A percentile compares a stretch with the other conserved stretches of the same genome.
Conservation (phyloP, 2,113 vertebrate genomes). For the Acanthisitta chloris region DNA sequence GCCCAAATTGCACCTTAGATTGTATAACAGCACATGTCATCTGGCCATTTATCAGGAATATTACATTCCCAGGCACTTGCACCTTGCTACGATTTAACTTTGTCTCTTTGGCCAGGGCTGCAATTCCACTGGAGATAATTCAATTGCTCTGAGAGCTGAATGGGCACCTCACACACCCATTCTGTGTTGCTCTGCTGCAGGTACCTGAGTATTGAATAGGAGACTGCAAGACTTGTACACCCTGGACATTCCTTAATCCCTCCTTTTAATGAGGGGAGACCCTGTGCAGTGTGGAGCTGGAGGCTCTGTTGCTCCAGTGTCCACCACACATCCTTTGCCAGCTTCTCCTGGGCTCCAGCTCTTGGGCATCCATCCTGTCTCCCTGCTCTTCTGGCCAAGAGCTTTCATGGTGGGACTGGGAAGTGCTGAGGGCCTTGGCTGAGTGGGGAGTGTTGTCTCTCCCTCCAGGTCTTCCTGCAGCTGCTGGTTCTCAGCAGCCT, state of each 20-base stretch:
- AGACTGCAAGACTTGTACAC: not conserved
- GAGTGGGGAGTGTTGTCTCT: not conserved
- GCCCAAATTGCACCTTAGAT: constrained; percentile 68
- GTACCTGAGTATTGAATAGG: not conserved
- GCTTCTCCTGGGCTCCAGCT: not conserved
- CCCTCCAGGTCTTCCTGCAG: not conserved
- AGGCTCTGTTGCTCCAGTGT: not conserved
- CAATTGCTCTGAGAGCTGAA: constrained; percentile 60
- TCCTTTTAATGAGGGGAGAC: not conserved
- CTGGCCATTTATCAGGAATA: constrained; percentile 74
- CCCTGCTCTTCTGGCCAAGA: not conserved
- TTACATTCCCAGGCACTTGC: constrained; percentile 70
- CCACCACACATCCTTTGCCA: not conserved
- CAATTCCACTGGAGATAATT: constrained; percentile 68
- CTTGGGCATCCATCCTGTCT: not conserved
- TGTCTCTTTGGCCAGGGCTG: constrained; percentile 61
- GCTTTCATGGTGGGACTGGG: not conserved
- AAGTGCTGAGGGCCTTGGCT: not conserved
- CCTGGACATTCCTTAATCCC: not conserved
- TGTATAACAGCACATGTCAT: constrained; percentile 62
- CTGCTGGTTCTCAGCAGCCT: not conserved
- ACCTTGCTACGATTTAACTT: constrained; percentile 68
- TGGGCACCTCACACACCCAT: not conserved
- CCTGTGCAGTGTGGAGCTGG: fast-evolving
- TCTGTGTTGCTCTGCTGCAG: not conserved